Evolutionary conservation across 2,888 invertebrate genomes (phyloP).

Genomic region (Erebia ligea): DNA sequence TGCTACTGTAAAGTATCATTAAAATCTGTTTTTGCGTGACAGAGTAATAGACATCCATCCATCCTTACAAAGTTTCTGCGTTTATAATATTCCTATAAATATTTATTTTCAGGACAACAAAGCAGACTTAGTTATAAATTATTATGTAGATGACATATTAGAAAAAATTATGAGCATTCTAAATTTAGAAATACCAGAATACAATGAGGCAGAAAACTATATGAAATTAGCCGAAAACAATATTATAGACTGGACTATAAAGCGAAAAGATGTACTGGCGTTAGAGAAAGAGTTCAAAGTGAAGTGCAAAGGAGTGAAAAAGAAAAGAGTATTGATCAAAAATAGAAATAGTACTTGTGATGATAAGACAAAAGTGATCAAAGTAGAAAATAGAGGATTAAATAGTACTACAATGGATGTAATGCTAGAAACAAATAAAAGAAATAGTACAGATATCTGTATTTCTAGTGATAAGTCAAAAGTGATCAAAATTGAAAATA

Average conservation of each 20-base stretch:
- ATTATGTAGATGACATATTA: slow-evolving; percentile 94
- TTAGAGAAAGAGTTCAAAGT: slow-evolving; percentile 84
- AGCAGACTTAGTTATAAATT: slow-evolving; percentile 93
- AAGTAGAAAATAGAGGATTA: slow-evolving; percentile 50
- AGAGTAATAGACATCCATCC: too few relatives aligned
- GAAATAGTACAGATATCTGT: slow-evolving; percentile 48
- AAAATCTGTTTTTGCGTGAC: too few relatives aligned
- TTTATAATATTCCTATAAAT: too few relatives aligned
- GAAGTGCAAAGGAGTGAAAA: slow-evolving; percentile 76
- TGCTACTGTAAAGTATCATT: too few relatives aligned
- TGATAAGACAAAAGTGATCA: slow-evolving; percentile 61
- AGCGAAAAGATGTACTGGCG: slow-evolving; percentile 81
- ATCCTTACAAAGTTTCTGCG: too few relatives aligned
- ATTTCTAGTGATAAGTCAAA: slow-evolving; percentile 53
- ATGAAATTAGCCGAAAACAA: slow-evolving; percentile 78
- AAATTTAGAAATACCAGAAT: slow-evolving; percentile 88
- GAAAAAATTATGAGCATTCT: slow-evolving; percentile 89
- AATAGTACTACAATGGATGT: background rate
- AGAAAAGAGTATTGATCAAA: slow-evolving; percentile 68
- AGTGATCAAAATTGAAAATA: slow-evolving; percentile 59
- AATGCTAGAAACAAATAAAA: slow-evolving; percentile 61
- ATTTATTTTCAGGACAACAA: slow-evolving; percentile 89
- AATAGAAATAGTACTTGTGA: slow-evolving; percentile 49
- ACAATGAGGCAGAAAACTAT: slow-evolving; percentile 86
- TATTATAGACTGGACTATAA: slow-evolving; percentile 89